A percentile compares a stretch with the other conserved stretches of the same genome.
These are phyloP conservation scores for Leptopilina boulardi DNA, from an alignment of 1,140 invertebrate genomes.

Conservation along the genomic window DNA sequence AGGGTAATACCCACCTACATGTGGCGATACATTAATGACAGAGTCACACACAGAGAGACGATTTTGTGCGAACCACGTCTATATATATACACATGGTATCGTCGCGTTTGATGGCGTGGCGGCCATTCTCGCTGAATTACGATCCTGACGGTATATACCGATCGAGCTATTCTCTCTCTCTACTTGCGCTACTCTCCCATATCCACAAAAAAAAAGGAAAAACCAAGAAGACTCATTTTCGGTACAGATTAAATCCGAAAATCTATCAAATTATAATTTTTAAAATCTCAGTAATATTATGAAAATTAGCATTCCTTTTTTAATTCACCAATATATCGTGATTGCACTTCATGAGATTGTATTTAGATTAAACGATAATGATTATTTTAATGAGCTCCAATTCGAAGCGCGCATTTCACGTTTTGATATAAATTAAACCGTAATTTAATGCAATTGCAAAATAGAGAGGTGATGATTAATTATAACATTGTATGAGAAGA, in stretches of 20 bases:
- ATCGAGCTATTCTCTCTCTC: slow-evolving; percentile 56
- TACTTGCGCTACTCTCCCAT: slow-evolving; percentile 13
- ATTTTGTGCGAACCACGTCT: slow-evolving; percentile 37
- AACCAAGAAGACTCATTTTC: too few species aligned
- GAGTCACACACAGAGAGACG: slow-evolving; percentile 53
- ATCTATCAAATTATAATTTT: too few species aligned
- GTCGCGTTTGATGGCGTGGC: slow-evolving; percentile 62
- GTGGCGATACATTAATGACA: slow-evolving; percentile 69
- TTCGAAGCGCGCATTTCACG: not conserved
- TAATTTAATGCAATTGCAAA: slow-evolving; percentile 4
- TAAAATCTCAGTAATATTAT: too few species aligned
- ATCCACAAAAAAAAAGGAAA: too few species aligned
- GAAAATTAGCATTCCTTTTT: not conserved
- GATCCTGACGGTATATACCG: slow-evolving; percentile 51
- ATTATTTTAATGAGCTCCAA: not conserved
- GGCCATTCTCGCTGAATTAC: slow-evolving; percentile 66
- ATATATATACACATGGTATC: slow-evolving; percentile 40
- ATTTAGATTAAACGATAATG: slow-evolving; percentile 11
- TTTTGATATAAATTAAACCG: slow-evolving; percentile 14
- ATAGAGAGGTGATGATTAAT: not conserved
- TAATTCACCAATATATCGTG: too few species aligned
- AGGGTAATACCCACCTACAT: slow-evolving; percentile 35
- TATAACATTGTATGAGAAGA: not conserved
- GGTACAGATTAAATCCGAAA: too few species aligned
- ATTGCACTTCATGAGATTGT: not conserved